Base-by-base conservation (phyloP, 2,113 vertebrate genomes). In the Nyctereutes procyonoides region DNA sequence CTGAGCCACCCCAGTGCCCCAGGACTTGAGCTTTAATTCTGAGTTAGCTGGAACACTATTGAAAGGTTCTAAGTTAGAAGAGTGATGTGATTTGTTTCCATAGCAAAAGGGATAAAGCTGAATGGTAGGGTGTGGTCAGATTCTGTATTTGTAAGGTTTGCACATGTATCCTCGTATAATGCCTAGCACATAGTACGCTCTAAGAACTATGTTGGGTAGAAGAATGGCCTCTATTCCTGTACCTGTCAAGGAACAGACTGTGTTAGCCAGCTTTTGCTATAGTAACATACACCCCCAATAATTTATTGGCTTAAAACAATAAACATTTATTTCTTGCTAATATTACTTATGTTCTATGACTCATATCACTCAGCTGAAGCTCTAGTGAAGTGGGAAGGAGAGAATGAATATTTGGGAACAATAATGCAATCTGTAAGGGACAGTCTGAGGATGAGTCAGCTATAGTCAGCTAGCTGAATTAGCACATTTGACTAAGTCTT, bases 401-500 rank as follows among this genome's bases (percentile, higher is more conserved):
- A 79, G 28, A 89, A 81, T 32, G 51, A 76, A 22, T 43, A 83
- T 30, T 51, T 51, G 60, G 71, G 48, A 79, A 56, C 24, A 35
- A 62, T 83, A 35, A 30, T 22, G 19, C 0, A 26, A 76, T 51
- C 26, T 51, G 12, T 69, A 85, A 95, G 71, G 60, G 12, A 1
- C 51, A 51, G 55, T 85, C 38, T 43, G 65, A 88, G n/a, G n/a
- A 32, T 55, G 14, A 69, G 58, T 28, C 82, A 67, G 67, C 32
- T 56, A 35, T 53, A 8, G 38, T 32, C 5, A 24, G n/a, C 73
- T 62, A 88, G 94, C 62, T 74, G 74, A 88, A 88, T 63, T 63
- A 71, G 28, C 43, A 48, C 26, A 79, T 62, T 93, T 94, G 85
- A 95, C 82, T 94, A 80, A n/a, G 48, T 86, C 85, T 94, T 97